Evolutionary conservation across 2,113 vertebrate species (phyloP).

Genomic region (Loxodonta africana): DNA sequence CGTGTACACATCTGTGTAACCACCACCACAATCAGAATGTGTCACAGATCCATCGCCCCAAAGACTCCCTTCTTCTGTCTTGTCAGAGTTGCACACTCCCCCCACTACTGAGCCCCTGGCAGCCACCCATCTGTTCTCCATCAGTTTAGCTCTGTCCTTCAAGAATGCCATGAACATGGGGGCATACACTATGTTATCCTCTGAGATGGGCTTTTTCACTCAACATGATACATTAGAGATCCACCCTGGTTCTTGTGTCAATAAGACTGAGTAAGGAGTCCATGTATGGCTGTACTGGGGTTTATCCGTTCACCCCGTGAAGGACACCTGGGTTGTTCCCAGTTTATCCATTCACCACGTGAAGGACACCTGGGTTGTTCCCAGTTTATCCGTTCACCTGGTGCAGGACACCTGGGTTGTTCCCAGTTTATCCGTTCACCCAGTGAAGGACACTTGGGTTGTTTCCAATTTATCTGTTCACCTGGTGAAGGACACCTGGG

Average conservation of each 20-base stretch:
- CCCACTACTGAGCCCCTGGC: not conserved
- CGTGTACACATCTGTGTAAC: not conserved
- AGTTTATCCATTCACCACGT: too few relatives aligned
- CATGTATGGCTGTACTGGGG: not conserved
- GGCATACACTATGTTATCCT: rapidly evolving
- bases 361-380: too few relatives aligned
- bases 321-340: not conserved
- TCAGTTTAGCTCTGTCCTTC: not conserved
- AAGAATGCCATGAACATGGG: too few relatives aligned
- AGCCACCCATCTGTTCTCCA: not conserved
- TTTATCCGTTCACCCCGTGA: not conserved
- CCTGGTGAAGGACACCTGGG: too few relatives aligned
- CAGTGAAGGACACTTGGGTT: too few relatives aligned
- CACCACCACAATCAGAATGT: not conserved
- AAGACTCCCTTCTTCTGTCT: not conserved
- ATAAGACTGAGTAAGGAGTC: not conserved
- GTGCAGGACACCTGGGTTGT: too few relatives aligned
- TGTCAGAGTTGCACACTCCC: not conserved
- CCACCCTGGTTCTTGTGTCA: not conserved
- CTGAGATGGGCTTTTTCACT: not conserved
- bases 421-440: too few relatives aligned
- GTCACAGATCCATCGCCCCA: not conserved
- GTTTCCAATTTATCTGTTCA: too few relatives aligned
- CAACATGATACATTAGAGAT: not conserved
- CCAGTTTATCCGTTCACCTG: too few relatives aligned